Base-by-base conservation (phyloP, 2,888 invertebrate species). In the Lycia hirtaria region DNA sequence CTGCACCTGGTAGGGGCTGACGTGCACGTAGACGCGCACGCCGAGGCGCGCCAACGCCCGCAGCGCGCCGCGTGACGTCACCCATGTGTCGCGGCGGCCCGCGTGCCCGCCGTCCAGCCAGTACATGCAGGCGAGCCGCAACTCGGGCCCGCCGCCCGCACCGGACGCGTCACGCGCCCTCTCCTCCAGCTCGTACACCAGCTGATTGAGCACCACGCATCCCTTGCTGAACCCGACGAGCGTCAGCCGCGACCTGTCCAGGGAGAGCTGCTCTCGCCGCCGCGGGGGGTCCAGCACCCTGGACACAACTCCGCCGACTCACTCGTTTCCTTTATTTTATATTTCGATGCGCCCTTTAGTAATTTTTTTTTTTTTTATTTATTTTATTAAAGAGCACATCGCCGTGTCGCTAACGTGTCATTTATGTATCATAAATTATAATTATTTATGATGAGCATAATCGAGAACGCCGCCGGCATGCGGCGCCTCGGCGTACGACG, bases 71-170 rank as follows among this genome's bases (percentile, higher is more conserved):
- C 94, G 88, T 1, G 96, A 94, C 0, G 96, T 97, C 68, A 98
- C 95, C 97, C 98, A 98, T 17, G 97, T 97, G 83, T 97, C 95
- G 79, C 95, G 95, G 0, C 95, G 94, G 12, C 98, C 98, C n/a
- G 95, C 95, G 87, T 98, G 98, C 0, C 98, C 98, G 1, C 97
- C 97, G 86, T 98, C 98, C 74, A 98, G 84, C 97, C 97, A 98
- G 86, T 95, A 97, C 94, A 98, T 96, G 64, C 94, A 93, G 65
- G 93, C 92, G 48, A 98, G 94, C 54, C 93, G 93, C 12, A 93
- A 92, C n/a, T 96, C 93, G 65, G 96, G 91, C 61, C 91, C 89
- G 61, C 2, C 19, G 19, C 7, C 17, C 22, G 22, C n/a, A n/a
- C n/a, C n/a, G n/a, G n/a, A n/a, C n/a, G 94, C 47, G 94, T 94